A percentile compares a stretch with the other conserved stretches of the same genome.
Conservation (phyloP, 2,113 vertebrate genomes). For the Aphyosemion australe region DNA sequence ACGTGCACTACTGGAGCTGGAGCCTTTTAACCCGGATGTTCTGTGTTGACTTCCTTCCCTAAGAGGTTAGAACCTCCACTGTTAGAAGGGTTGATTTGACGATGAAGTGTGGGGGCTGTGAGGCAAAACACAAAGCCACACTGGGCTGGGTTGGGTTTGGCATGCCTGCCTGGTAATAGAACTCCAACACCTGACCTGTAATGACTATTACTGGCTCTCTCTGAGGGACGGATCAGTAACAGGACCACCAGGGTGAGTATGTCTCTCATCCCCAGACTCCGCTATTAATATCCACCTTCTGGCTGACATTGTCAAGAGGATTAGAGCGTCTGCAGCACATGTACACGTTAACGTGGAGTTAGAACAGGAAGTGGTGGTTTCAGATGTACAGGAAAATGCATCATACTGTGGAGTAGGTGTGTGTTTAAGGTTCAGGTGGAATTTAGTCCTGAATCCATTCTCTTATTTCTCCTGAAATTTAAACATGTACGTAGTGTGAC, state of each 20-base stretch:
- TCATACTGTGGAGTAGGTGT: too few species aligned
- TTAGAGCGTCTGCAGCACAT: slow-evolving; percentile 43
- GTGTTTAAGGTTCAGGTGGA: too few species aligned
- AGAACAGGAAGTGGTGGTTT: not conserved
- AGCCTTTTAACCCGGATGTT: too few species aligned
- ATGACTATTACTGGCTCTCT: slow-evolving; percentile 60
- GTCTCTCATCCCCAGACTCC: slow-evolving; percentile 36
- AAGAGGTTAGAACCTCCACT: too few species aligned
- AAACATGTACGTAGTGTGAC: too few species aligned
- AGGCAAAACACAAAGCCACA: slow-evolving; percentile 12
- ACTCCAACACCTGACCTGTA: slow-evolving; percentile 62
- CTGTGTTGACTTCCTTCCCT: too few species aligned
- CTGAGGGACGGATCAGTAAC: slow-evolving; percentile 33
- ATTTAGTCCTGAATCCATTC: too few species aligned
- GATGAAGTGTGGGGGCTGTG: not conserved
- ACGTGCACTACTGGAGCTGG: too few species aligned
- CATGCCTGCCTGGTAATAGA: slow-evolving; percentile 45
- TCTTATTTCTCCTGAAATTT: too few species aligned
- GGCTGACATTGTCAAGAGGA: slow-evolving; percentile 73
- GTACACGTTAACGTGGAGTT: not conserved
- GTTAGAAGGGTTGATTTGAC: not conserved
- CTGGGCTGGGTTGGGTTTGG: not conserved
- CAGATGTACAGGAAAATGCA: too few species aligned
- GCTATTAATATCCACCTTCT: slow-evolving; percentile 72
- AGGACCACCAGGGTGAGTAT: slow-evolving; percentile 34